Evolutionary conservation across 1,140 invertebrate species (phyloP).

Genomic region (Steinernema khuongi): DNA sequence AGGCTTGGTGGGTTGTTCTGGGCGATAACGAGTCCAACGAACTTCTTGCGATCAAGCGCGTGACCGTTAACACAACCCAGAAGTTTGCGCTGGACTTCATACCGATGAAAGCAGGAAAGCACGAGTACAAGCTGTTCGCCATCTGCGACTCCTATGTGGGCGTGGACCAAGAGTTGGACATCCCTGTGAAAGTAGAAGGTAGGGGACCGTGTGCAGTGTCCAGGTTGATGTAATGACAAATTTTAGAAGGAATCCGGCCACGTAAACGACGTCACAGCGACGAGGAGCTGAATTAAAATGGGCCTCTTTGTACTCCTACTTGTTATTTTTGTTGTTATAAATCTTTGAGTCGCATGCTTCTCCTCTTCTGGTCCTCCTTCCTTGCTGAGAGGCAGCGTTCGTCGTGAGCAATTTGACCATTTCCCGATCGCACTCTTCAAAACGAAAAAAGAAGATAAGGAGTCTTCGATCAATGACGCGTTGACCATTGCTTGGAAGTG

Average conservation of each 20-base stretch:
- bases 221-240: neutral
- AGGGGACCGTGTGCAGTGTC: neutral
- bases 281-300: too few relatives aligned
- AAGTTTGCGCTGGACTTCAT: constrained; percentile 92
- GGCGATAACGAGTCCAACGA: constrained; percentile 90
- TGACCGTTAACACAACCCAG: constrained; percentile 73
- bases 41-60: constrained; percentile 81
- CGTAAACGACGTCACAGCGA: neutral
- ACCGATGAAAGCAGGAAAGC: constrained; percentile 69
- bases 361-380: too few relatives aligned
- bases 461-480: too few relatives aligned
- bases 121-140: constrained; percentile 88
- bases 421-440: too few relatives aligned
- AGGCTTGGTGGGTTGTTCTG: constrained; percentile 99
- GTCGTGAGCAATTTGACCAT: too few relatives aligned
- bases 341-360: too few relatives aligned
- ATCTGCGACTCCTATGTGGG: constrained; percentile 94
- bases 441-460: too few relatives aligned
- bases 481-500: too few relatives aligned
- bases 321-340: too few relatives aligned
- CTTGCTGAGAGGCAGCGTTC: too few relatives aligned
- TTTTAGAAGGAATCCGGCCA: neutral
- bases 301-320: too few relatives aligned
- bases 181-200: constrained; percentile 24
- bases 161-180: constrained; percentile 43